A percentile compares a stretch with the other conserved stretches of the same genome.
Evolutionary conservation across 2,113 vertebrate species (phyloP).

Genomic region (Dryoscopus gambensis): DNA sequence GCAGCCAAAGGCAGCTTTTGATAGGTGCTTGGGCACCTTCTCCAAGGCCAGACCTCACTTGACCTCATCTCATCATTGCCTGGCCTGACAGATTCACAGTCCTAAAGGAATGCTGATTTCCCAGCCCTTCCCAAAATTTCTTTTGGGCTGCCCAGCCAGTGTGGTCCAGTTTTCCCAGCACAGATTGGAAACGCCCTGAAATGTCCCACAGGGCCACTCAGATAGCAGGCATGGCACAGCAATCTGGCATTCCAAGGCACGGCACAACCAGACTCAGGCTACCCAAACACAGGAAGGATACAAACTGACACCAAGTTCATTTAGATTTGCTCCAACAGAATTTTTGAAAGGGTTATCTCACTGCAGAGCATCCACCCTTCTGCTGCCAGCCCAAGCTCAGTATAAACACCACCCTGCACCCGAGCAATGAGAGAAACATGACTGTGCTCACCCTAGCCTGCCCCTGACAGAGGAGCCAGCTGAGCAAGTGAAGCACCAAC

Average conservation of each 20-base stretch:
- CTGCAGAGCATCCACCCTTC: background rate
- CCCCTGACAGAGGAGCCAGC: background rate
- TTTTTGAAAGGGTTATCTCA: background rate
- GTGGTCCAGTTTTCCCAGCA: background rate
- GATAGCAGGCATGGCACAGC: background rate
- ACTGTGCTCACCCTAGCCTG: background rate
- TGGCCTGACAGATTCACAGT: background rate
- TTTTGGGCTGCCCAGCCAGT: background rate
- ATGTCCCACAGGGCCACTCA: background rate
- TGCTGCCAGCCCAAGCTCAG: background rate
- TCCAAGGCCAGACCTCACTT: background rate
- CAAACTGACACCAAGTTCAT: background rate
- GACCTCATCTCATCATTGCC: background rate
- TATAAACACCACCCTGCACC: background rate
- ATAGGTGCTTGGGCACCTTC: background rate
- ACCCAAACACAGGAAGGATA: background rate
- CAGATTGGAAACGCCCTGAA: background rate
- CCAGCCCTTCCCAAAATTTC: background rate
- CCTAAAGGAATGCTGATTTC: background rate
- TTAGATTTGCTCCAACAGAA: background rate
- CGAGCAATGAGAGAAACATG: fast-evolving
- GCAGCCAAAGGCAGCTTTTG: background rate
- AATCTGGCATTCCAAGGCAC: background rate
- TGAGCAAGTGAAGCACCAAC: background rate
- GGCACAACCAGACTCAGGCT: background rate